Evolutionary conservation across 2,113 vertebrate genomes (phyloP).

Genomic region (Macquaria ambigua): DNA sequence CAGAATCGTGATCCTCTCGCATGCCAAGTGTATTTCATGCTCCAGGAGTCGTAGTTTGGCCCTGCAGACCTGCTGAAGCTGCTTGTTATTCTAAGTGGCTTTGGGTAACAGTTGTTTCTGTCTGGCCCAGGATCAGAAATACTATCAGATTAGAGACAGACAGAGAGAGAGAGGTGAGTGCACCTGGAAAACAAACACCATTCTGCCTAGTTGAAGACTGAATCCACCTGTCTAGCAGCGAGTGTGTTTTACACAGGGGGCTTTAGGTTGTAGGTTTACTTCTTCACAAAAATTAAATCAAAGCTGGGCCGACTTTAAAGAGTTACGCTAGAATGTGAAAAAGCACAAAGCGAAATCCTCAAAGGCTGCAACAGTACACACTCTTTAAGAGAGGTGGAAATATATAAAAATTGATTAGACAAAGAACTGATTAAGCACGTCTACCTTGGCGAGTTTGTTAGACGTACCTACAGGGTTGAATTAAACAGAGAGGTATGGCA

Average conservation of each 20-base stretch:
- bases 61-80: slow-evolving; percentile 54
- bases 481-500: not conserved
- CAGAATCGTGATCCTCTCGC: slow-evolving; percentile 40
- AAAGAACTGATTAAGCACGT: slow-evolving; percentile 11
- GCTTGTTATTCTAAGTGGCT: slow-evolving; percentile 74
- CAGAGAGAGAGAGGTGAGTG: slow-evolving; percentile 33
- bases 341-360: slow-evolving; percentile 29
- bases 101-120: slow-evolving; percentile 71
- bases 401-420: slow-evolving; percentile 19
- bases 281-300: slow-evolving; percentile 59
- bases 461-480: slow-evolving; percentile 21
- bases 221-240: slow-evolving; percentile 55
- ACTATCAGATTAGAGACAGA: slow-evolving; percentile 63
- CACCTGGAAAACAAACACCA: slow-evolving; percentile 60
- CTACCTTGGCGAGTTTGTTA: slow-evolving; percentile 42
- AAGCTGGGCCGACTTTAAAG: slow-evolving; percentile 51
- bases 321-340: slow-evolving; percentile 27
- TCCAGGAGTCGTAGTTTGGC: slow-evolving; percentile 42
- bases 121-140: slow-evolving; percentile 70
- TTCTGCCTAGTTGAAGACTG: slow-evolving; percentile 48
- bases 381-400: slow-evolving; percentile 19
- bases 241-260: slow-evolving; percentile 52
- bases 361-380: slow-evolving; percentile 12
- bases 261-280: slow-evolving; percentile 47
- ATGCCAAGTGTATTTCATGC: slow-evolving; percentile 66